A percentile compares a stretch with the other conserved stretches of the same genome.
Evolutionary conservation across 2,888 invertebrate species (phyloP).

Genomic region (Schizaphis graminum): DNA sequence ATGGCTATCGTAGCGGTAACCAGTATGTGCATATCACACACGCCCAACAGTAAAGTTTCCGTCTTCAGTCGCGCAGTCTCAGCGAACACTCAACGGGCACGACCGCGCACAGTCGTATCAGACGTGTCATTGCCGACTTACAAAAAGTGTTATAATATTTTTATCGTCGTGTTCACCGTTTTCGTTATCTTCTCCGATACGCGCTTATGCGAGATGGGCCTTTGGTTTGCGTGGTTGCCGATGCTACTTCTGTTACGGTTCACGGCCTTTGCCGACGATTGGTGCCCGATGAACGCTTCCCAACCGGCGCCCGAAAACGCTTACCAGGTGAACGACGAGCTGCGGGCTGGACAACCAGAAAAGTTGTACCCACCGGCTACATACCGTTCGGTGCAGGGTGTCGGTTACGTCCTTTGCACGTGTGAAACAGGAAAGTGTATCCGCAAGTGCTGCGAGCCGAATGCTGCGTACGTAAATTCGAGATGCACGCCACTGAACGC

Average conservation of each 20-base stretch:
- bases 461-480: neutral
- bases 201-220: neutral
- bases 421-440: constrained; percentile 3
- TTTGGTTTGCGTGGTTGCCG: neutral
- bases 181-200: neutral
- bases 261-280: neutral
- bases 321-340: neutral
- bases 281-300: constrained; percentile 29
- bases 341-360: neutral
- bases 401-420: constrained; percentile 43
- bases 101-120: neutral
- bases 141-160: neutral
- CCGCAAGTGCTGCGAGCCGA: constrained; percentile 20
- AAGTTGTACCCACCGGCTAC: neutral
- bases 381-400: neutral
- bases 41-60: neutral
- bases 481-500: neutral
- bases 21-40: neutral
- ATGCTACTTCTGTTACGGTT: neutral
- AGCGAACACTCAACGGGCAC: neutral
- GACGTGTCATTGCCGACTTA: neutral
- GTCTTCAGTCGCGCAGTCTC: neutral
- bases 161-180: neutral
- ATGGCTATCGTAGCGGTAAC: neutral
- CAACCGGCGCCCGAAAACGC: neutral